These are phyloP conservation scores for Coelinius sp. DNA, from an alignment of 2,888 invertebrate genomes.

Conservation along the genomic window DNA sequence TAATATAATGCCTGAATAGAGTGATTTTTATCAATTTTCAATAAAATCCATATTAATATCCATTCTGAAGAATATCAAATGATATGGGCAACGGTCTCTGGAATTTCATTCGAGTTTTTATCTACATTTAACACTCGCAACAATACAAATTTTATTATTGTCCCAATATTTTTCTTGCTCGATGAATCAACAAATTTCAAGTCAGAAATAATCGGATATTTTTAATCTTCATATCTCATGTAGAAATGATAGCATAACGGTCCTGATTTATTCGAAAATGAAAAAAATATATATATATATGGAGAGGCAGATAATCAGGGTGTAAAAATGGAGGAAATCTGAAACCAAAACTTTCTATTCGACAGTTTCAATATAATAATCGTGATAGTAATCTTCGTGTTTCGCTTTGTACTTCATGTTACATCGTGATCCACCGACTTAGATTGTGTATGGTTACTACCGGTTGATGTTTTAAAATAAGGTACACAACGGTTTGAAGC, in stretches of 20 bases:
- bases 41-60: too few species aligned
- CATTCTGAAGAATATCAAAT: too few species aligned
- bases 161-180: not conserved
- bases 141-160: not conserved
- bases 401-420: constrained; percentile 22
- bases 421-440: constrained; percentile 27
- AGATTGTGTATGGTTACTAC: constrained; percentile 28
- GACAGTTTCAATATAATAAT: constrained; percentile 43
- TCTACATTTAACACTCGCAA: not conserved
- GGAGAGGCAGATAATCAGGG: not conserved
- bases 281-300: not conserved
- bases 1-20: too few species aligned
- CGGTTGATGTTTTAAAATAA: constrained; percentile 5
- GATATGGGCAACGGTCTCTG: too few species aligned
- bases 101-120: too few species aligned
- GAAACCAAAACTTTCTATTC: constrained; percentile 42
- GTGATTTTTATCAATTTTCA: too few species aligned
- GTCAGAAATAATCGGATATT: not conserved
- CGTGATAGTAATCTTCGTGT: constrained; percentile 29
- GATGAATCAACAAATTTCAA: not conserved
- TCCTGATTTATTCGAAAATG: not conserved
- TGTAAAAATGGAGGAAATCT: constrained; percentile 20
- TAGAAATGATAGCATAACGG: not conserved
- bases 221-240: not conserved
- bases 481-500: not conserved